phyloP scores from a whole-genome alignment of 2,113 vertebrate species.

The Delphinapterus leucas region DNA sequence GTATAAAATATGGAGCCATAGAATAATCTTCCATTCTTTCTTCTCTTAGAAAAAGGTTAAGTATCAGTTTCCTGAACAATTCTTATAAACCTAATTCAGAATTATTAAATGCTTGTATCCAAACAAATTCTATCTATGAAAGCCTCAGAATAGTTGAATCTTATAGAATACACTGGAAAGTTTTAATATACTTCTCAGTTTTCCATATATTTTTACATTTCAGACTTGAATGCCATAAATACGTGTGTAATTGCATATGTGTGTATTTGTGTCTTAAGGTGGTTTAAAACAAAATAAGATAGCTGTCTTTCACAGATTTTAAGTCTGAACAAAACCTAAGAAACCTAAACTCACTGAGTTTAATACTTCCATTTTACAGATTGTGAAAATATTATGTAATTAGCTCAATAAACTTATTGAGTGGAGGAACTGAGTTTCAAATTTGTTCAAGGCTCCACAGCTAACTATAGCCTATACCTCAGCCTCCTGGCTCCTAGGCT shows the following conservation, averaged over 20 bases:
- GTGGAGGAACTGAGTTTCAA: conserved; percentile 19
- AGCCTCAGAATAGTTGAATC: conserved; percentile 10
- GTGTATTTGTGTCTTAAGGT: neutral
- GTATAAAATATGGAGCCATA: conserved; percentile 27
- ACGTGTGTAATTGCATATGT: neutral
- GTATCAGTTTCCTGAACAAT: conserved; percentile 38
- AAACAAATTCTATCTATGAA: conserved; percentile 48
- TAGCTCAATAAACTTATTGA: neutral
- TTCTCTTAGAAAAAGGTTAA: neutral
- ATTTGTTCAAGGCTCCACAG: conserved; percentile 7
- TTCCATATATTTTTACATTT: conserved; percentile 40
- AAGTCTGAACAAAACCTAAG: conserved; percentile 53
- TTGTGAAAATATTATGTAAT: conserved; percentile 19
- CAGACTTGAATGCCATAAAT: neutral
- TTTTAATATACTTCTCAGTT: conserved; percentile 41
- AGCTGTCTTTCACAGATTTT: neutral
- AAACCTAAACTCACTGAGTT: conserved; percentile 7
- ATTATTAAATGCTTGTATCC: conserved; percentile 1
- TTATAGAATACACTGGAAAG: neutral
- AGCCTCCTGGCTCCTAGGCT: conserved; percentile 51
- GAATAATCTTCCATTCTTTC: conserved; percentile 25
- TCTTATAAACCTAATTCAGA: conserved; percentile 37
- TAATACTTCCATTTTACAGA: conserved; percentile 48
- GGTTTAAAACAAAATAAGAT: conserved; percentile 29
- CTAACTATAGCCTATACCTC: conserved; percentile 52